Base-by-base conservation (phyloP, 2,797 vertebrate species). In the Danionella dracula region DNA sequence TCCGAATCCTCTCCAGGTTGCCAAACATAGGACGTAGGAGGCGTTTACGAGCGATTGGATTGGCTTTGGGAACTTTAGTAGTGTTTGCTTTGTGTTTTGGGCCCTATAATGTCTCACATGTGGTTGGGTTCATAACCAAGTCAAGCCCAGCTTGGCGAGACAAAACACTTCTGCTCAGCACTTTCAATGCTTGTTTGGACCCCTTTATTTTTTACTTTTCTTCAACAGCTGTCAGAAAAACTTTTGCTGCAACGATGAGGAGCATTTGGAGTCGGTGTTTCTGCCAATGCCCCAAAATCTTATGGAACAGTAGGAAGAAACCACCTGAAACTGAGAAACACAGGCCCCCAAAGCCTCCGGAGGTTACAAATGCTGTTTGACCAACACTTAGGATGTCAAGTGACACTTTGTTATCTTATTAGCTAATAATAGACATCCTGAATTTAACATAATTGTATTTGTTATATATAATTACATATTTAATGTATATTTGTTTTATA, bases 201-300 rank as follows among this genome's bases (percentile, higher is more conserved):
- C 94, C 94, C 0, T 57, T 93, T 0, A 91, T 96, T 46, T 95
- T 95, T 83, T 95, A 95, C 70, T 89, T 94, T 68, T 94, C 93
- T 0, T 94, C 93, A 0, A 78, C 91, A 0, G 89, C 89, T 0
- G 83, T 95, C 55, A 86, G 93, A 29, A 83, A 75, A 6, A 79
- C 71, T 0, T 83, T 93, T 1, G 70, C 81, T 0, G 70, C 45
- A 0, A 11, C 90, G 63, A 56, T 72, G 1, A 11, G 68, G 54
- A 81, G 76, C 31, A 61, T 85, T 16, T 81, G 71, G 72, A 50
- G 46, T 4, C 78, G 35, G 19, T 31, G 11, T 3, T 31, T 51
- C 59, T 84, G 78, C 49, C 12, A 72, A 54, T 70, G 72, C 32
- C 69, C 71, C 38, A 65, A 65, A 38, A 17, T 70, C 51, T 12